These are phyloP conservation scores for Drosophila simulans DNA, from an alignment of 1,140 invertebrate genomes.

Conservation along the genomic window DNA sequence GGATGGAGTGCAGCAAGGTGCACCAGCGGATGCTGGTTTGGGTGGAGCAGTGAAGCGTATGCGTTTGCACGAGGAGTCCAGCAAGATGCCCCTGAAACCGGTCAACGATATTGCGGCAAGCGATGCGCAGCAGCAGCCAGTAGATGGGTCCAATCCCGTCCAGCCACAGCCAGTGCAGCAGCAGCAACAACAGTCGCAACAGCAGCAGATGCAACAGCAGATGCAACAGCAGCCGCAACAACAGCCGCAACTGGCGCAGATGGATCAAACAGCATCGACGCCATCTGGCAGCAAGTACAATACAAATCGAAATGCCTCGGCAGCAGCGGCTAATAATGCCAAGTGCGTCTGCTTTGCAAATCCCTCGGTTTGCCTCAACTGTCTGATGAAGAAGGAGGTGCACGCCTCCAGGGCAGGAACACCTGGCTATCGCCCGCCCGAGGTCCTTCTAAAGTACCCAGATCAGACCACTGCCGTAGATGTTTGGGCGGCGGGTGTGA, in stretches of 20 bases:
- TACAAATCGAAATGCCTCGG: conserved; percentile 44
- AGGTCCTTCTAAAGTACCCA: conserved; percentile 92
- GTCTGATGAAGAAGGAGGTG: conserved; percentile 86
- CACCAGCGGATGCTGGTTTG: conserved; percentile 22
- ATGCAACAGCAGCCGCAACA: background rate
- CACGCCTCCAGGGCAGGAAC: conserved; percentile 93
- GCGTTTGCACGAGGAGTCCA: conserved; percentile 54
- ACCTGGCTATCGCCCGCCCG: conserved; percentile 94
- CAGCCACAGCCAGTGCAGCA: conserved; percentile 3
- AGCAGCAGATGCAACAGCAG: background rate
- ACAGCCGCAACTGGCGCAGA: conserved; percentile 7
- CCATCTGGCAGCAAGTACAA: conserved; percentile 55
- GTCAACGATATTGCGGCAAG: conserved; percentile 69
- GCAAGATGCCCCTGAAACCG: conserved; percentile 79
- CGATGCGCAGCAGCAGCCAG: background rate
- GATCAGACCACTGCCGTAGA: conserved; percentile 93
- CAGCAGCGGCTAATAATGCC: conserved; percentile 5
- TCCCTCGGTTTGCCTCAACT: conserved; percentile 88
- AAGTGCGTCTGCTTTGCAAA: conserved; percentile 88
- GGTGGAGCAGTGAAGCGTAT: conserved; percentile 63
- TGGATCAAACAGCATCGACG: conserved; percentile 1
- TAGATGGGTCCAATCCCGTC: conserved; percentile 16
- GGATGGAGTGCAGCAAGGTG: conserved; percentile 10
- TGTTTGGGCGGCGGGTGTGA: conserved; percentile 95
- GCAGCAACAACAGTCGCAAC: conserved; percentile 14